Percentiles rank a stretch among this genome's conserved stretches.
Conservation (phyloP, 2,888 invertebrate species). For the Drosophila gaucha region DNA sequence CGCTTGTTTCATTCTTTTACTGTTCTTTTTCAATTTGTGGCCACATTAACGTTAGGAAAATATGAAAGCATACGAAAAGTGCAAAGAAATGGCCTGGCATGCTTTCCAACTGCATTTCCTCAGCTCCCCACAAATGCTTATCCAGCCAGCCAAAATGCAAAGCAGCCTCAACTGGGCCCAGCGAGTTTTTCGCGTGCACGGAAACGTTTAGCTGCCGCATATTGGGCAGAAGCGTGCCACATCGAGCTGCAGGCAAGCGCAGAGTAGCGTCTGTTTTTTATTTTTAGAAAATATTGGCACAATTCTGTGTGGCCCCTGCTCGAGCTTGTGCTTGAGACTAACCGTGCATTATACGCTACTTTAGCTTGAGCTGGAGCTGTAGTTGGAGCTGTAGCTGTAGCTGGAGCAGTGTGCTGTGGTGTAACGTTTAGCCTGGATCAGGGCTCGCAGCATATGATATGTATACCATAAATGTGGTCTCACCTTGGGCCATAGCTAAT, state of each 20-base stretch:
- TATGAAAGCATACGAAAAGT: slow-evolving; percentile 75
- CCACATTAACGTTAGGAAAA: slow-evolving; percentile 78
- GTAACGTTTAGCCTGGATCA: slow-evolving; percentile 22
- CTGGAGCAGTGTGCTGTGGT: slow-evolving; percentile 20
- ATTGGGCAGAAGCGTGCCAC: slow-evolving; percentile 56
- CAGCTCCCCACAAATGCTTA: neutral
- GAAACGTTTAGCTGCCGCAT: slow-evolving; percentile 77
- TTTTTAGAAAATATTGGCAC: slow-evolving; percentile 77
- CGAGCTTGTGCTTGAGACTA: slow-evolving; percentile 46
- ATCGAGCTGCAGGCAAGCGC: slow-evolving; percentile 34
- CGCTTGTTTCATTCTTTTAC: slow-evolving; percentile 36
- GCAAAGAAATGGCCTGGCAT: slow-evolving; percentile 66
- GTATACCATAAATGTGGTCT: slow-evolving; percentile 39
- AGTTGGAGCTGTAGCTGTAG: neutral
- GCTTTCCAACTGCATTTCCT: slow-evolving; percentile 51
- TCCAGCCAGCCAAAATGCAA: slow-evolving; percentile 39
- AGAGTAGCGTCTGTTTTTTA: slow-evolving; percentile 70
- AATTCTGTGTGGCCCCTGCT: slow-evolving; percentile 34
- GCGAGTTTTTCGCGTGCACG: slow-evolving; percentile 71
- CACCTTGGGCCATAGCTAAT: slow-evolving; percentile 46
- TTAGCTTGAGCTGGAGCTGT: slow-evolving; percentile 26
- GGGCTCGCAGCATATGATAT: slow-evolving; percentile 13
- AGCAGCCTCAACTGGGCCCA: slow-evolving; percentile 34
- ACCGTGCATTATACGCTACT: slow-evolving; percentile 64
- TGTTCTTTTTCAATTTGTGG: slow-evolving; percentile 76